phyloP scores from a whole-genome alignment of 2,888 invertebrate genomes.

The Drosophila lacicola region DNA sequence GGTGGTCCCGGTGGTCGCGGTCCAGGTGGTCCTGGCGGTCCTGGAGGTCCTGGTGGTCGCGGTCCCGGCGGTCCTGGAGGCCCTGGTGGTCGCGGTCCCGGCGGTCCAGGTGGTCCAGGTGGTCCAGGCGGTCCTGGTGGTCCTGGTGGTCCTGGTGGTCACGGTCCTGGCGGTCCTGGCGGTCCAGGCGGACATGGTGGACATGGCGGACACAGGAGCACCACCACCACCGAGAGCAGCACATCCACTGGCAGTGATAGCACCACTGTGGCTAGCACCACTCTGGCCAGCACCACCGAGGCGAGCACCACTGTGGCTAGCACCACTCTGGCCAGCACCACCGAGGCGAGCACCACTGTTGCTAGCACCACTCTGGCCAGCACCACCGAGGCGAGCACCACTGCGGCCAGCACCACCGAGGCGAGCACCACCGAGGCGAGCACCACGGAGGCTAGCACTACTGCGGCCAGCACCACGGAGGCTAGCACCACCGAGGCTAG shows the following conservation, averaged over 20 bases:
- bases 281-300: slow-evolving; percentile 2
- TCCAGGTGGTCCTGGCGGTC: neutral
- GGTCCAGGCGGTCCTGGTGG: slow-evolving; percentile 11
- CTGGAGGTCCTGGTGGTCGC: neutral
- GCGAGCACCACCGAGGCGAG: neutral
- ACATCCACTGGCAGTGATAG: neutral
- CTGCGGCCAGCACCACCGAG: slow-evolving; percentile 2
- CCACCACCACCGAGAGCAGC: slow-evolving; percentile 14
- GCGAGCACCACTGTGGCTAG: slow-evolving; percentile 1
- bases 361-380: neutral
- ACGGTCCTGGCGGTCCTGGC: slow-evolving; percentile 3
- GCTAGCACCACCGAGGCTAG: neutral
- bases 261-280: slow-evolving; percentile 1
- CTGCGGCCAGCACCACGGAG: neutral
- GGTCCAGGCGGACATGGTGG: slow-evolving; percentile 4
- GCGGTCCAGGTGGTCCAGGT: slow-evolving; percentile 10
- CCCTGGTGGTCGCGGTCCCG: neutral
- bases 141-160: neutral
- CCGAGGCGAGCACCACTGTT: neutral
- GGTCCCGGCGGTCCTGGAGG: slow-evolving; percentile 5
- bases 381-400: slow-evolving; percentile 9
- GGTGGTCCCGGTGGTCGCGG: neutral
- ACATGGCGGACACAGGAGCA: neutral
- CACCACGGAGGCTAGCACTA: slow-evolving; percentile 9
- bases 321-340: slow-evolving; percentile 5